Evolutionary conservation across 2,113 vertebrate species (phyloP).

Genomic region (Plecturocebus donacophilus): DNA sequence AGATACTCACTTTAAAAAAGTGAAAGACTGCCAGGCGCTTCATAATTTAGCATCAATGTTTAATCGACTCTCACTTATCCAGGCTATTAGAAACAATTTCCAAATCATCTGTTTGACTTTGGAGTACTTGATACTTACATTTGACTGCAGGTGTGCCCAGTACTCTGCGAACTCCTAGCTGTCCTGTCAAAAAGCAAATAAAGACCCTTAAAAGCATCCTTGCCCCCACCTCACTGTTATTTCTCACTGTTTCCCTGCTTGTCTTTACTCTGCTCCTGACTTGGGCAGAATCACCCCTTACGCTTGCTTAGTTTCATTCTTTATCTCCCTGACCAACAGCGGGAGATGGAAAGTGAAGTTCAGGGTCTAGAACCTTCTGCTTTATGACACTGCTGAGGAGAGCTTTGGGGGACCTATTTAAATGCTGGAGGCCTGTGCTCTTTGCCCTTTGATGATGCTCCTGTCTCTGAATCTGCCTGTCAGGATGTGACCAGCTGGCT

Average conservation of each 20-base stretch:
- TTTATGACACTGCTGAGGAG: background rate
- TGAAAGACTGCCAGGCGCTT: slow-evolving; percentile 14
- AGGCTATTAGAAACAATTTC: background rate
- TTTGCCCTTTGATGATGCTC: background rate
- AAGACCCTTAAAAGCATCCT: background rate
- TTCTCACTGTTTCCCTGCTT: background rate
- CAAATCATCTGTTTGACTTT: background rate
- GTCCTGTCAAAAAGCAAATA: background rate
- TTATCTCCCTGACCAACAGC: background rate
- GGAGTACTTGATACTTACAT: background rate
- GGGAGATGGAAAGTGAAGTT: background rate
- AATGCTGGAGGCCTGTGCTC: background rate
- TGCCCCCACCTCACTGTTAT: background rate
- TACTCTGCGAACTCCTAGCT: background rate
- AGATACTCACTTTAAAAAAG: slow-evolving; percentile 36
- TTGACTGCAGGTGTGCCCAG: background rate
- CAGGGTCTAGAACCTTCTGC: background rate
- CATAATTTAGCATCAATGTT: background rate
- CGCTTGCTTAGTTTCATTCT: background rate
- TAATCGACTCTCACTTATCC: background rate
- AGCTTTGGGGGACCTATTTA: background rate
- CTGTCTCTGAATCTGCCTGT: background rate
- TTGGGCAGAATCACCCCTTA: background rate
- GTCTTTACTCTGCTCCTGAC: background rate
- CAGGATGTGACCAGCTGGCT: background rate